phyloP scores from a whole-genome alignment of 2,797 vertebrate species.

The Pelodytes ibericus region DNA sequence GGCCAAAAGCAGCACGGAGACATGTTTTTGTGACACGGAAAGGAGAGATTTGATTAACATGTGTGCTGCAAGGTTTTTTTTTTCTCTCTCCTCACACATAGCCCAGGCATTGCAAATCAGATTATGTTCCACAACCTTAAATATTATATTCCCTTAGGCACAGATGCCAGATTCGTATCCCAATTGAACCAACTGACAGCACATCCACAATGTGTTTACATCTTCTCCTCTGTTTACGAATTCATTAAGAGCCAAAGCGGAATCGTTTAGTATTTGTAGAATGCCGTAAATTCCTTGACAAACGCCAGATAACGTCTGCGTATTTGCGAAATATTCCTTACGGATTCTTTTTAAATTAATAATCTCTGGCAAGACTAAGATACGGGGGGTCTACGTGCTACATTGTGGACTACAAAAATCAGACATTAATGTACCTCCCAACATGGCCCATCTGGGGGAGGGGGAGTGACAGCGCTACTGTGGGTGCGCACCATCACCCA shows the following conservation, averaged over 20 bases:
- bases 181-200: constrained; percentile 11
- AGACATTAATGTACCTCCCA: too few relatives aligned
- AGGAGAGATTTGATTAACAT: constrained; percentile 2
- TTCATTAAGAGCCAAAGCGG: constrained; percentile 12
- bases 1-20: not conserved
- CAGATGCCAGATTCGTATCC: constrained; percentile 19
- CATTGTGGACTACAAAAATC: too few relatives aligned
- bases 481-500: too few relatives aligned
- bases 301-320: too few relatives aligned
- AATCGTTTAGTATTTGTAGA: too few relatives aligned
- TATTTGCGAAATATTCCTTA: too few relatives aligned
- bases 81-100: constrained; percentile 17
- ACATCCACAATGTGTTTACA: constrained; percentile 15
- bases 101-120: constrained; percentile 12
- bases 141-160: constrained; percentile 8
- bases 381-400: too few relatives aligned
- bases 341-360: too few relatives aligned
- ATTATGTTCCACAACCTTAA: constrained; percentile 27
- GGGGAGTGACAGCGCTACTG: too few relatives aligned
- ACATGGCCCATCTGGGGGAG: too few relatives aligned
- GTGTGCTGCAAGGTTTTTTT: not conserved
- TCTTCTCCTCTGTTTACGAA: constrained; percentile 20
- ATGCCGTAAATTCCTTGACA: too few relatives aligned
- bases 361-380: too few relatives aligned
- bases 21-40: not conserved